phyloP scores from a whole-genome alignment of 1,140 invertebrate species.

The Megalonaias nervosa region DNA sequence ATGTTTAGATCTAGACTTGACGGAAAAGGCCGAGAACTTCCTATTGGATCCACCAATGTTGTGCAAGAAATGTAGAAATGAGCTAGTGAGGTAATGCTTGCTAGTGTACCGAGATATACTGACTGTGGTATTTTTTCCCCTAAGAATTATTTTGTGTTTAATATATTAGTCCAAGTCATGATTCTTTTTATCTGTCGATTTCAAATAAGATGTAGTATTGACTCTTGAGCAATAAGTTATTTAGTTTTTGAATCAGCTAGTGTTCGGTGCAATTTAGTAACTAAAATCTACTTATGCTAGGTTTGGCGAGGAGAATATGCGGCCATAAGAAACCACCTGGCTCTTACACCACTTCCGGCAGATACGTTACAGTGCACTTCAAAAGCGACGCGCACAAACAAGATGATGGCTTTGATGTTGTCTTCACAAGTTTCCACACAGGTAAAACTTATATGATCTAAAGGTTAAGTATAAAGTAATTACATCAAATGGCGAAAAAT shows the following conservation, averaged over 20 bases:
- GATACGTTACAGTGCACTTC: constrained; percentile 14
- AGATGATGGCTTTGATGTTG: constrained; percentile 31
- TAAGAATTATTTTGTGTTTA: not conserved
- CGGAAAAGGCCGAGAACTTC: no score
- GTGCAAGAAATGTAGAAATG: no score
- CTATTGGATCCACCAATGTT: no score
- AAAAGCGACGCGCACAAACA: constrained; percentile 19
- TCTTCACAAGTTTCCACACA: constrained; percentile 29
- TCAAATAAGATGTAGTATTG: not conserved
- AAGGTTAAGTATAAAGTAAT: no score
- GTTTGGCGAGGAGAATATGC: constrained; percentile 29
- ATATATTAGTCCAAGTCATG: not conserved
- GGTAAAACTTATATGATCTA: not conserved
- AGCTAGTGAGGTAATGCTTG: no score
- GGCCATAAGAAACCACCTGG: constrained; percentile 19
- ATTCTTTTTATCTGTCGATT: not conserved
- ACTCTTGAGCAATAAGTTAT: not conserved
- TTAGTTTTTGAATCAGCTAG: not conserved
- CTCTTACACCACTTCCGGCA: constrained; percentile 11
- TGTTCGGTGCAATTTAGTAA: not conserved
- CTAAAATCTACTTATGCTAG: constrained; percentile 6
- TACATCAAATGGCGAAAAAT: no score
- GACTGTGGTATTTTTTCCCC: not conserved
- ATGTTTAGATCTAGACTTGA: no score
- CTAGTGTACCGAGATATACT: no score